Base-by-base conservation (phyloP, 2,113 vertebrate genomes). In the Hepsetus odoe region DNA sequence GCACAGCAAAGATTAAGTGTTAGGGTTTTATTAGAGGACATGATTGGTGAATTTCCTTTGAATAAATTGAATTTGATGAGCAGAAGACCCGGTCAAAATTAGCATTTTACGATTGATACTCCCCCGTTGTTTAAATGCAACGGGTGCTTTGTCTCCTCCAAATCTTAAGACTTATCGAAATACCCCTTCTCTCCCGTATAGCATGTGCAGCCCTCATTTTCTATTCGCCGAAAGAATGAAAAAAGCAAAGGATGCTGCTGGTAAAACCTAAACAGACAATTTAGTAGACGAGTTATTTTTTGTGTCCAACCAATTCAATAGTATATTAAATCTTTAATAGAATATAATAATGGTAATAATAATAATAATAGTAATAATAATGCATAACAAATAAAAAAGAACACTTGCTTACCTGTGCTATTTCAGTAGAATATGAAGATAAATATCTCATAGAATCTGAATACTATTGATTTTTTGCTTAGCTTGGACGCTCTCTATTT, bases 41-140 rank as follows among this genome's bases (percentile, higher is more conserved):
- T 92, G 91, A 91, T 92, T 92, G 87, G 90, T 90, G 89, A 89
- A 92, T 90, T 91, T 90, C 86, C 86, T 92, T 92, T 91, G 90
- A 91, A 92, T 91, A 91, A 91, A 91, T 91, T 85, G 88, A 86
- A 90, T 90, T 90, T 91, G 88, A 90, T 91, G 88, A 90, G 91
- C 90, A 75, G 89, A 65, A 86, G 86, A 88, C 86, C 84, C 86
- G 88, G 88, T 86, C 83, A 82, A 76, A 49, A 91, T 92, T 92
- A 84, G 89, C 90, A 92, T 92, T 87, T 84, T 81, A 92, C 88
- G 90, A 92, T 91, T 91, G 90, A 91, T 92, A 85, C 84, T 87
- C 76, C 89, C 88, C 87, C 89, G 85, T 88, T 86, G 90, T 90
- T 90, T 88, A 90, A 86, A 88, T 87, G 87, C 88, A 89, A 90